A percentile compares a stretch with the other conserved stretches of the same genome.
Evolutionary conservation across 1,140 invertebrate genomes (phyloP).

Genomic region (Cyclargus thomasi): DNA sequence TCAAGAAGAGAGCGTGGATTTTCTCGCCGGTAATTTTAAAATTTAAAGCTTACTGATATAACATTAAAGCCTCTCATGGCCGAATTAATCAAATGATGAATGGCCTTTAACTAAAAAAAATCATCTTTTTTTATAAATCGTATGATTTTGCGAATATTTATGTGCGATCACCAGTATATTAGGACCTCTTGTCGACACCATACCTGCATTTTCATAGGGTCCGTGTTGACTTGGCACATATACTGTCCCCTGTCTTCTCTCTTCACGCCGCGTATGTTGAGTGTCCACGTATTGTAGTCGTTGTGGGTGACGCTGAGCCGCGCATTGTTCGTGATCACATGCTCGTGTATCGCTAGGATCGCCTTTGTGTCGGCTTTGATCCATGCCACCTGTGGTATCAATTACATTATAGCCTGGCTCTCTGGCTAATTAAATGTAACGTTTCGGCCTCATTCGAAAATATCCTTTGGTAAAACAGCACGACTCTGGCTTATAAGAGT

Average conservation of each 20-base stretch:
- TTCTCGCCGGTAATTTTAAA: too few relatives aligned
- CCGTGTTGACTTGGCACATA: slow-evolving; percentile 96
- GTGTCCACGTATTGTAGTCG: slow-evolving; percentile 90
- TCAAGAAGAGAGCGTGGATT: too few relatives aligned
- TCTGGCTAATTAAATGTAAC: neutral
- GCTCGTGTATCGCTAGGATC: slow-evolving; percentile 92
- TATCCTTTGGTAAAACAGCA: neutral
- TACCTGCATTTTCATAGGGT: slow-evolving; percentile 95
- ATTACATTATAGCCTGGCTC: neutral
- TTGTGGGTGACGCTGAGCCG: slow-evolving; percentile 90
- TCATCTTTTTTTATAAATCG: too few relatives aligned
- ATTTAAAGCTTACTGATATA: too few relatives aligned
- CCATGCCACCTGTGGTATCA: slow-evolving; percentile 86
- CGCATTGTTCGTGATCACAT: slow-evolving; percentile 93
- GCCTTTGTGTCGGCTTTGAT: slow-evolving; percentile 95
- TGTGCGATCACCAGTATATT: too few relatives aligned
- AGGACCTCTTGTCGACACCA: neutral
- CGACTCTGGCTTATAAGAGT: too few relatives aligned
- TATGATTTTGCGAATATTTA: too few relatives aligned
- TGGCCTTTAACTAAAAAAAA: too few relatives aligned
- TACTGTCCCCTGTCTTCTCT: slow-evolving; percentile 90
- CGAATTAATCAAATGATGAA: too few relatives aligned
- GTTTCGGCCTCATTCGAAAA: neutral
- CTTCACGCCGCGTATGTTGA: slow-evolving; percentile 87
- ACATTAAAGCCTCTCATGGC: too few relatives aligned